Evolutionary conservation across 2,888 invertebrate species (phyloP), one percentile per base, ranked within the genome.

Genomic region (Eupithecia pulchellata): DNA sequence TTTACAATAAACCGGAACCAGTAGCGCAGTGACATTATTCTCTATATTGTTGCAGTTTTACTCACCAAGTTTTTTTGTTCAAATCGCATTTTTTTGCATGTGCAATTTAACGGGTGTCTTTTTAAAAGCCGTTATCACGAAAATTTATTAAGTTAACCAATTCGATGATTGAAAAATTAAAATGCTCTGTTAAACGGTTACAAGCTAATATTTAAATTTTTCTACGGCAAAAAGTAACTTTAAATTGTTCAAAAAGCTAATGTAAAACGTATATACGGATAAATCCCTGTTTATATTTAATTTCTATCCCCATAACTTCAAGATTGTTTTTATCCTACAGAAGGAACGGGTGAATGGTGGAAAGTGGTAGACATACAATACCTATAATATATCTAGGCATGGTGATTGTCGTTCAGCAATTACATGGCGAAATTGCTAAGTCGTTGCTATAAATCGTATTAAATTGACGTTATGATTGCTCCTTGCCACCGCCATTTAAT

Each of bases 391-490:
- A 52, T 25, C 3, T 52, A 52, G 42, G 52, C 8, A 47, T 25
- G 11, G 20, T 47, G 52, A 86, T 84, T 81, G 83, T 81, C 73
- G 42, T 62, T 34, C 69, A 74, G 80, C 81, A 84, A 84, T 85
- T 85, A 83, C 82, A 80, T 74, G 70, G 76, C 68, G 71, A 79
- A 81, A 85, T 83, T 67, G 81, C 78, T 71, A 77, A 79, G 77
- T 78, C 75, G 73, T 74, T 76, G 67, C 75, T 75, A 84, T 88
- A 88, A 88, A 88, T 88, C 70, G 76, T 76, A 77, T 81, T 78
- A 84, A 86, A 84, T 84, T 85, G 86, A 86, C 84, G 79, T 71
- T 75, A 78, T 83, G 84, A 86, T 86, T 83, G 81, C 80, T 77
- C 70, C 64, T 69, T 68, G 77, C 77, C 76, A 73, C 74, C 64